phyloP scores from a whole-genome alignment of 2,113 vertebrate genomes.

The Chitala chitala region DNA sequence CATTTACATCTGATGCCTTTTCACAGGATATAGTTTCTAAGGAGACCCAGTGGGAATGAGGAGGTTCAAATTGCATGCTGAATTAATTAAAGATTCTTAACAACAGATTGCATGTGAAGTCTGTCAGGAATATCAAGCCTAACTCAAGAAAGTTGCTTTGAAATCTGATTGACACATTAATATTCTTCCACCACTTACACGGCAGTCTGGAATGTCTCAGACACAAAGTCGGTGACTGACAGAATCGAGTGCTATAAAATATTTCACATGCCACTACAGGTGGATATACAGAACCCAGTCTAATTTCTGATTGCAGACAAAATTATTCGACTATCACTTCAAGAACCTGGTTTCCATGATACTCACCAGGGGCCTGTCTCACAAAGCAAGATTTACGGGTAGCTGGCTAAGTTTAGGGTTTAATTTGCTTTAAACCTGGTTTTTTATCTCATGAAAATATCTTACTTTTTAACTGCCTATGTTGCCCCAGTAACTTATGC shows the following conservation, averaged over 20 bases:
- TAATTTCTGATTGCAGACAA: neutral
- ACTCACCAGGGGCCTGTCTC: too few relatives aligned
- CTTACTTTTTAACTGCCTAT: too few relatives aligned
- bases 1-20: neutral
- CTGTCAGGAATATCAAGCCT: neutral
- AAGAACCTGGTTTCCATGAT: too few relatives aligned
- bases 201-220: neutral
- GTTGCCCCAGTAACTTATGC: too few relatives aligned
- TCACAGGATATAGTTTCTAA: neutral
- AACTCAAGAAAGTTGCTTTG: neutral
- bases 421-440: too few relatives aligned
- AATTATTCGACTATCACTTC: conserved; percentile 1
- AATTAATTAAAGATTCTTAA: neutral
- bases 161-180: conserved; percentile 14
- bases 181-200: neutral
- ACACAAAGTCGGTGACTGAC: neutral
- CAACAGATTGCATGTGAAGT: neutral
- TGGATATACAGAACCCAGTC: too few relatives aligned
- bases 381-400: too few relatives aligned
- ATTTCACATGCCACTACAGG: neutral
- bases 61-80: neutral
- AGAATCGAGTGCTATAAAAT: neutral
- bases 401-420: too few relatives aligned
- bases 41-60: neutral
- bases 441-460: too few relatives aligned